Percentiles rank a stretch among this genome's conserved stretches.
Evolutionary conservation across 1,140 invertebrate species (phyloP).

Genomic region (Meloidogyne floridensis): DNA sequence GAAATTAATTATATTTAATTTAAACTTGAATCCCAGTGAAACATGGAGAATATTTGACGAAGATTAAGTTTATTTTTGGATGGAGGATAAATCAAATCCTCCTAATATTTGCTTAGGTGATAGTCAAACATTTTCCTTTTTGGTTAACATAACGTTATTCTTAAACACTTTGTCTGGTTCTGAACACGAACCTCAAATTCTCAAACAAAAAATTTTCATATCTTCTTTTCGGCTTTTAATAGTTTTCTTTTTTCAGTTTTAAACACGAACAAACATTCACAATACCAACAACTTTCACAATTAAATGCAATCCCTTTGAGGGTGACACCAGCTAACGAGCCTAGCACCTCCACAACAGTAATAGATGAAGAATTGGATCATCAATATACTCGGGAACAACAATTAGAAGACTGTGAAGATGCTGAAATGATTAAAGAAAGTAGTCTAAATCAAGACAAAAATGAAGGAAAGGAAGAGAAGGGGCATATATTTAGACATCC

Average conservation of each 20-base stretch:
- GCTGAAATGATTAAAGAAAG: background rate
- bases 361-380: constrained; percentile 16
- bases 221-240: too few species aligned
- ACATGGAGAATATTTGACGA: too few species aligned
- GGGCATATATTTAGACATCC: background rate
- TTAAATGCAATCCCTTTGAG: background rate
- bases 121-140: too few species aligned
- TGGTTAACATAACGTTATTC: too few species aligned
- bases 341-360: background rate
- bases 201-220: too few species aligned
- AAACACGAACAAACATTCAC: background rate
- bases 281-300: background rate
- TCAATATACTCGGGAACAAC: background rate
- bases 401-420: background rate
- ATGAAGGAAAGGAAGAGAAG: background rate
- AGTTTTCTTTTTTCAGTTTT: background rate
- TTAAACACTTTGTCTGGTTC: too few species aligned
- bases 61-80: too few species aligned
- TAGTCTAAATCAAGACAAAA: constrained; percentile 6
- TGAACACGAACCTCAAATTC: too few species aligned
- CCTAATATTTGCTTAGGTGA: too few species aligned
- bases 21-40: too few species aligned
- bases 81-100: too few species aligned
- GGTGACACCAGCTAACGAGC: background rate
- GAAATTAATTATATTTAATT: too few species aligned